A percentile compares a stretch with the other conserved stretches of the same genome.
Conservation (phyloP, 2,797 vertebrate species). For the Urophycis tenuis region DNA sequence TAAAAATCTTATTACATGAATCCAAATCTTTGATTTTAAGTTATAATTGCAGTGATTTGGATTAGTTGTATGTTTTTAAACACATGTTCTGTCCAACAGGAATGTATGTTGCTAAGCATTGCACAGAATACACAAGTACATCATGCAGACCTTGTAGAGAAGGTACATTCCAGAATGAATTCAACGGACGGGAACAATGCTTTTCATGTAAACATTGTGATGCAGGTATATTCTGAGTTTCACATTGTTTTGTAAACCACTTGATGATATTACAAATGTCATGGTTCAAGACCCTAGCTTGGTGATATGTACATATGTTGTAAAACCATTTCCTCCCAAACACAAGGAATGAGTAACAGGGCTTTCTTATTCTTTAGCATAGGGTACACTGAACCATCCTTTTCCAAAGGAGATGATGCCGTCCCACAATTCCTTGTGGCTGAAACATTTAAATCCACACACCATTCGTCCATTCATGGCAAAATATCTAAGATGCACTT, state of each 20-base stretch:
- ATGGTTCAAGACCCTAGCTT: neutral
- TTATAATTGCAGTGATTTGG: neutral
- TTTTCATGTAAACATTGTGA: neutral
- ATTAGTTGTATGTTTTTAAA: neutral
- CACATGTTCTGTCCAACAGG: neutral
- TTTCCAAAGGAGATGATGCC: too few species aligned
- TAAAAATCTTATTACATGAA: neutral
- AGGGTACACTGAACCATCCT: too few species aligned
- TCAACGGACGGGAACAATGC: neutral
- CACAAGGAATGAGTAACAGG: too few species aligned
- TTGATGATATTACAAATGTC: neutral
- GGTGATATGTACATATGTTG: neutral
- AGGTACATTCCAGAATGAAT: neutral
- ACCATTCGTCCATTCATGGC: too few species aligned
- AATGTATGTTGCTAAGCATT: neutral
- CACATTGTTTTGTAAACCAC: neutral
- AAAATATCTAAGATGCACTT: too few species aligned
- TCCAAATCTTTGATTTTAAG: too few species aligned
- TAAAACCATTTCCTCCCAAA: too few species aligned
- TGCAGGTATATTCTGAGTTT: neutral
- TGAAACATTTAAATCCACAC: too few species aligned
- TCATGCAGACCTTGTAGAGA: neutral
- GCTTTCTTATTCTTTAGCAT: too few species aligned
- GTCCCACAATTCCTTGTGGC: too few species aligned
- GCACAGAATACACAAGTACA: neutral